phyloP scores from a whole-genome alignment of 1,140 invertebrate genomes.

The Drosophila punjabiensis region DNA sequence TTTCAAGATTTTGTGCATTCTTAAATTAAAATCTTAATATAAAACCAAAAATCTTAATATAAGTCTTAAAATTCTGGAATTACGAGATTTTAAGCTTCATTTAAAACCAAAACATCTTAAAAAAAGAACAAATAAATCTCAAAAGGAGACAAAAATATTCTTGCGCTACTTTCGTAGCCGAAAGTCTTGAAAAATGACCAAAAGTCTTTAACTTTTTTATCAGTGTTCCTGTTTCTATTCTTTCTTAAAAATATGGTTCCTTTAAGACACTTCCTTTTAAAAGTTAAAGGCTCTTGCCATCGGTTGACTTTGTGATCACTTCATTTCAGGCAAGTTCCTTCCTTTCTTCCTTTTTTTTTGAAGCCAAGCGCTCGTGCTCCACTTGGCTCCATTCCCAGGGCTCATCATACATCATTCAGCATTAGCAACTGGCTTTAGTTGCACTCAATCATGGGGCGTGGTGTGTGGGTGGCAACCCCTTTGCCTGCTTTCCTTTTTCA shows the following conservation, averaged over 20 bases:
- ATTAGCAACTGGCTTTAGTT: constrained; percentile 47
- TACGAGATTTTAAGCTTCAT: too few relatives aligned
- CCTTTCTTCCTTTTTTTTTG: not conserved
- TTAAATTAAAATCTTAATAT: too few relatives aligned
- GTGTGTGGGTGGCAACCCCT: not conserved
- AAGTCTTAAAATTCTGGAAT: too few relatives aligned
- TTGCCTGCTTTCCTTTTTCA: not conserved
- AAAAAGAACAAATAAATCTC: too few relatives aligned
- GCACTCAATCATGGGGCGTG: constrained; percentile 28
- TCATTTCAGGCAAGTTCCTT: constrained; percentile 11
- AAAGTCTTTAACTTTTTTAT: too few relatives aligned
- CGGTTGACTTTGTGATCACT: constrained; percentile 11
- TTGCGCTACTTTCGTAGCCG: too few relatives aligned
- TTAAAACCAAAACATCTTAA: too few relatives aligned
- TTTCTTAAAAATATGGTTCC: not conserved
- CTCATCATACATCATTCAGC: constrained; percentile 36
- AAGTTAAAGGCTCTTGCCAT: not conserved
- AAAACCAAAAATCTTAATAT: too few relatives aligned
- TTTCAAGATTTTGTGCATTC: too few relatives aligned
- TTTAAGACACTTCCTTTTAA: not conserved
- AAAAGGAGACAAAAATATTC: too few relatives aligned
- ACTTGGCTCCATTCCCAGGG: constrained; percentile 10
- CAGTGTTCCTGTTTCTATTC: too few relatives aligned
- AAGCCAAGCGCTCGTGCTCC: not conserved
- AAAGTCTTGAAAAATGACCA: too few relatives aligned